A percentile compares a stretch with the other conserved stretches of the same genome.
phyloP scores from a whole-genome alignment of 37 sponge, comb jelly and placozoan species.

The Geodia barretti region DNA sequence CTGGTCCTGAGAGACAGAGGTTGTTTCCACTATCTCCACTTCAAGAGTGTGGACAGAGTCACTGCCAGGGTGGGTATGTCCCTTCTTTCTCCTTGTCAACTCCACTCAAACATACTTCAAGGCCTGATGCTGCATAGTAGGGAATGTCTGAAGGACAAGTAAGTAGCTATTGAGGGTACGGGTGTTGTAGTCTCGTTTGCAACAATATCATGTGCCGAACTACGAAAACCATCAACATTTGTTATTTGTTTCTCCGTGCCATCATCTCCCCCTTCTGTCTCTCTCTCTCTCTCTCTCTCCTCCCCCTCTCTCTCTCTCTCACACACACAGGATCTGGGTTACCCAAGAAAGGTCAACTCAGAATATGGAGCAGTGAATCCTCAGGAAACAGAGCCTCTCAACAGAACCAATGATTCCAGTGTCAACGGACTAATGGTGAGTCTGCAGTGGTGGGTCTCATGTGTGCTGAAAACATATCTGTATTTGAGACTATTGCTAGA shows the following conservation, averaged over 20 bases:
- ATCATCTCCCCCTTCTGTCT: no score
- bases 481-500: no score
- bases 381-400: neutral
- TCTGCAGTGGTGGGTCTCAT: no score
- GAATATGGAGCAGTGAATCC: neutral
- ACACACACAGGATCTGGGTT: neutral
- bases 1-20: neutral
- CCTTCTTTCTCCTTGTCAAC: neutral
- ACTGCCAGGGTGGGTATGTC: neutral
- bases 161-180: neutral
- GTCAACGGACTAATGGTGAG: no score
- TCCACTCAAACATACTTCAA: neutral
- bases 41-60: slow-evolving; percentile 15
- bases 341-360: neutral
- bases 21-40: slow-evolving; percentile 1
- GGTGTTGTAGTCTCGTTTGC: neutral
- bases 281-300: slow-evolving; percentile 48
- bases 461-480: no score
- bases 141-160: neutral
- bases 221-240: no score
- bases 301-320: slow-evolving; percentile 36
- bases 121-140: neutral
- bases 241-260: no score
- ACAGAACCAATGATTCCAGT: neutral
- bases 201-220: no score